Percentiles rank a stretch among this genome's conserved stretches.
Conservation (phyloP, 2,113 vertebrate species). For the Tyrannus savana region DNA sequence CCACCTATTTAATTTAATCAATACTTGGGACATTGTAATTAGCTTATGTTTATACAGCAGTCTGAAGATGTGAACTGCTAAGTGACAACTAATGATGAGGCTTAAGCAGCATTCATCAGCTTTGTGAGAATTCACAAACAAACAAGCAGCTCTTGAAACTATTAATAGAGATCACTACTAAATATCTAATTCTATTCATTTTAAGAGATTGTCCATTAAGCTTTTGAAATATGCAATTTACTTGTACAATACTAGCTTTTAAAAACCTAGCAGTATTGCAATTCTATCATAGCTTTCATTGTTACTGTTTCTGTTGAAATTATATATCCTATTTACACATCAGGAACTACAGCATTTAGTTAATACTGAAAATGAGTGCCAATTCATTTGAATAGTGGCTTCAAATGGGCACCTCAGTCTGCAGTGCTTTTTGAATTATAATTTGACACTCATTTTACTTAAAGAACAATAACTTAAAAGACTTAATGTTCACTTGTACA, state of each 20-base stretch:
- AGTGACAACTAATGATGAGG: constrained; percentile 20
- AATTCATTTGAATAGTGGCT: constrained; percentile 15
- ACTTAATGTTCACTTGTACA: not conserved
- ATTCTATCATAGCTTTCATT: constrained; percentile 5
- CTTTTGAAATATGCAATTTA: constrained; percentile 36
- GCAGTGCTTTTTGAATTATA: constrained; percentile 4
- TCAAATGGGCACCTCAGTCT: constrained; percentile 9
- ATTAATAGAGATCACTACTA: not conserved
- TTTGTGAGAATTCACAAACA: constrained; percentile 42
- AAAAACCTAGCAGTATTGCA: not conserved
- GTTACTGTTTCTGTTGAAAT: constrained; percentile 21
- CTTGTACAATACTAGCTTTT: constrained; percentile 26
- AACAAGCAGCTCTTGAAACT: constrained; percentile 43
- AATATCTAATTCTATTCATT: constrained; percentile 34
- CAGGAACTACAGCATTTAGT: not conserved
- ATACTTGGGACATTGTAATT: constrained; percentile 32
- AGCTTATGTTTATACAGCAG: constrained; percentile 45
- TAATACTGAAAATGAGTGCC: constrained; percentile 25
- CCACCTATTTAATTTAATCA: constrained; percentile 19
- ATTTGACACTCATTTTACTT: constrained; percentile 7
- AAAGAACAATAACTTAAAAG: constrained; percentile 5
- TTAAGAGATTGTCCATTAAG: constrained; percentile 4
- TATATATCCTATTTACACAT: not conserved
- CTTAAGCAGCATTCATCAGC: constrained; percentile 23
- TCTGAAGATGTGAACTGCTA: constrained; percentile 17